Percentiles rank a stretch among this genome's conserved stretches.
These are phyloP conservation scores for Pyrgus malvae DNA, from an alignment of 2,888 invertebrate genomes.

Conservation along the genomic window DNA sequence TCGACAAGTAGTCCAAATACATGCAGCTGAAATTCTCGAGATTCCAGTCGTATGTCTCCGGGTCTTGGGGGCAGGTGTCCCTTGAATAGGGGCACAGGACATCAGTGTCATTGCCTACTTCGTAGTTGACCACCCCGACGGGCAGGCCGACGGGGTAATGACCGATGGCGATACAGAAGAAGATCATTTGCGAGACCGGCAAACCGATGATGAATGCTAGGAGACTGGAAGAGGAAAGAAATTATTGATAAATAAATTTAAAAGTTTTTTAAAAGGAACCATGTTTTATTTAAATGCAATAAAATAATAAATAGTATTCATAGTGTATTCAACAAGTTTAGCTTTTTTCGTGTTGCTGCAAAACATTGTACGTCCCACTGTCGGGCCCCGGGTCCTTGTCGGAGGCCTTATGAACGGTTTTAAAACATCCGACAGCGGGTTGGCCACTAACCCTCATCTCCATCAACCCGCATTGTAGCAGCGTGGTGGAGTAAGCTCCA, in stretches of 20 bases:
- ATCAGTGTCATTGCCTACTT: conserved; percentile 78
- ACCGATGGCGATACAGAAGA: conserved; percentile 95
- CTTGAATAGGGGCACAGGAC: conserved; percentile 71
- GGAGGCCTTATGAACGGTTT: too few species aligned
- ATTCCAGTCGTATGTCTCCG: conserved; percentile 72
- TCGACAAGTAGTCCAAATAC: conserved; percentile 86
- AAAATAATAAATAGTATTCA: too few species aligned
- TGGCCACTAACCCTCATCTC: too few species aligned
- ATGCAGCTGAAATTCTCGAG: conserved; percentile 88
- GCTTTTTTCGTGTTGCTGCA: too few species aligned
- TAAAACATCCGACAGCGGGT: too few species aligned
- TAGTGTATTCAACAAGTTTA: too few species aligned
- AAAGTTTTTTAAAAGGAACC: too few species aligned
- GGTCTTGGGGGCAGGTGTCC: conserved; percentile 76
- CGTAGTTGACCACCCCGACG: conserved; percentile 91
- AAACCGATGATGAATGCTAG: conserved; percentile 92
- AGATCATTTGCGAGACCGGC: conserved; percentile 91
- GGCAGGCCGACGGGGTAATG: conserved; percentile 90
- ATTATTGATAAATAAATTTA: background rate
- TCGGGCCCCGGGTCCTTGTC: too few species aligned
- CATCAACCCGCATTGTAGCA: too few species aligned
- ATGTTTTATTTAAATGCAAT: too few species aligned
- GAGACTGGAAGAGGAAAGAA: conserved; percentile 74
- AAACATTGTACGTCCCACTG: too few species aligned
- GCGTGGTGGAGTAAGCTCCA: too few species aligned